Evolutionary conservation across 2,888 invertebrate species (phyloP), one percentile per base, ranked within the genome.

Genomic region (Galerucella calmariensis): DNA sequence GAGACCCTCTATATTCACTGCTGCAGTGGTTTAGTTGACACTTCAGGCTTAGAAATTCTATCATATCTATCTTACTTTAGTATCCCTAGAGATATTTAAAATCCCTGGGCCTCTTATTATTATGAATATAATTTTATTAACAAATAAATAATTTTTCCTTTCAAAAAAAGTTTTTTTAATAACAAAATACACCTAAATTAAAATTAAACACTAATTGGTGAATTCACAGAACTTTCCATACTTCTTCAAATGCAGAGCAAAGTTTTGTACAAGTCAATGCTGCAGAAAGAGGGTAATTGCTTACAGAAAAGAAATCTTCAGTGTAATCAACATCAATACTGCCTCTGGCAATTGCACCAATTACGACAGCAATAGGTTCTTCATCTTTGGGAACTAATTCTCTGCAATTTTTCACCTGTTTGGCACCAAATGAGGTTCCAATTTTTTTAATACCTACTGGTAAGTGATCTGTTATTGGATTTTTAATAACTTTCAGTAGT

Each of bases 321-420:
- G 94, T 92, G 87, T 98, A 99, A 87, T 98, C 97, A 1, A 90
- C 89, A 81, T 92, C 91, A 76, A 99, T 93, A 88, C 94, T 95
- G 72, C 99, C 99, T 88, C 98, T 97, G 0, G 99, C 99, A 94
- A 99, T 98, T 2, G 99, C 97, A 58, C 99, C 99, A 74, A 99
- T 90, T 2, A 98, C 94, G 80, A 99, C 89, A 0, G 94, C 97
- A 73, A 98, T 91, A 0, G 98, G 97, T 74, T 92, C 92, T 78
- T 97, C 94, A 67, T 91, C 90, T 16, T 89, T 88, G 0, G 95
- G 95, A 10, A 96, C 95, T 51, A 98, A 86, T 59, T 96, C 95
- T 74, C 91, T 88, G 70, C 95, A 93, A 81, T 93, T 91, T 66
- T 88, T 83, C 0, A 92, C 86, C 79, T 93, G 90, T 79, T 94